Percentiles rank a stretch among this genome's conserved stretches.
These are phyloP conservation scores for Gadopsis marmoratus DNA, from an alignment of 2,797 vertebrate genomes.

Conservation along the genomic window DNA sequence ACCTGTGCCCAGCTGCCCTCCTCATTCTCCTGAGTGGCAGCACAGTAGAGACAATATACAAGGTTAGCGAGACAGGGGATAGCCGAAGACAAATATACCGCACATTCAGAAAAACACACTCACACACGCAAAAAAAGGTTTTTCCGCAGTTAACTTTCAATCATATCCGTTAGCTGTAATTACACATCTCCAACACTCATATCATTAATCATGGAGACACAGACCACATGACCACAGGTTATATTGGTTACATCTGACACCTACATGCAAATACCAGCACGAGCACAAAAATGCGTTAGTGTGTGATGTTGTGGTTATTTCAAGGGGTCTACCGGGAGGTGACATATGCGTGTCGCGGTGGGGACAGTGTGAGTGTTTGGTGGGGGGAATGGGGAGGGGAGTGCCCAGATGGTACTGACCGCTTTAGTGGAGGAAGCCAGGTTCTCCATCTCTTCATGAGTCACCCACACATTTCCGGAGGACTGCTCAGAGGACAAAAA, in stretches of 20 bases:
- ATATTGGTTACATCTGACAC: constrained; percentile 34
- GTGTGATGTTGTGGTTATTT: constrained; percentile 44
- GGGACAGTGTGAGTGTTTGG: constrained; percentile 69
- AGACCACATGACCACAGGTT: constrained; percentile 41
- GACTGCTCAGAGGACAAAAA: constrained; percentile 87
- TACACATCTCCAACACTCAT: constrained; percentile 21
- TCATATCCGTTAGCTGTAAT: not conserved
- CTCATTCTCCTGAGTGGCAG: constrained; percentile 92
- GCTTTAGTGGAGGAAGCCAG: constrained; percentile 94
- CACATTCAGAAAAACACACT: constrained; percentile 38
- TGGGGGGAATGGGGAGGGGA: constrained; percentile 55
- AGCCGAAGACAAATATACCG: constrained; percentile 28
- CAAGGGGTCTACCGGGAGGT: constrained; percentile 61
- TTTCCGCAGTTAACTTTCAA: constrained; percentile 21
- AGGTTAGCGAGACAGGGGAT: constrained; percentile 72
- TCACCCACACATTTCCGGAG: constrained; percentile 98
- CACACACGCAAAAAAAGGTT: constrained; percentile 18
- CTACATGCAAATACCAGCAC: constrained; percentile 34
- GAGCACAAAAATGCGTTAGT: constrained; percentile 54
- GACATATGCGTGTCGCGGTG: constrained; percentile 77
- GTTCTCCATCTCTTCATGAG: constrained; percentile 99
- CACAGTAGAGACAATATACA: constrained; percentile 83
- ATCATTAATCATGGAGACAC: constrained; percentile 14
- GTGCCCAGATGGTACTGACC: constrained; percentile 91
- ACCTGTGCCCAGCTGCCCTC: constrained; percentile 99